Evolutionary conservation across 1,140 invertebrate species (phyloP).

Genomic region (Magallana angulata): DNA sequence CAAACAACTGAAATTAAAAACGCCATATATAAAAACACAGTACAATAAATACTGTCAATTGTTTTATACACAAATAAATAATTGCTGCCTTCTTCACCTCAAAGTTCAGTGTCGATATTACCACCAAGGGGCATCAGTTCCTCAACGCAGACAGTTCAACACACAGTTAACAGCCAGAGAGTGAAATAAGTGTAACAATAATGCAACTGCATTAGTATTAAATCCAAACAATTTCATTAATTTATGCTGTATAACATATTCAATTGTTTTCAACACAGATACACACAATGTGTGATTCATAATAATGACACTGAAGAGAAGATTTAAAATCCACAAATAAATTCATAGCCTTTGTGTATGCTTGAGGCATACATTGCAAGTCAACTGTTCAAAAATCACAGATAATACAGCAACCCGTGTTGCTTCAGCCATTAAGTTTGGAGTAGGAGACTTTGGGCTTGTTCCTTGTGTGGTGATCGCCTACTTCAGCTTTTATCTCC

Average conservation of each 20-base stretch:
- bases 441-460: constrained; percentile 66
- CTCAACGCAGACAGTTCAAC: too few species aligned
- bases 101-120: background rate
- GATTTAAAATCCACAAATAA: background rate
- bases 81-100: constrained; percentile 7
- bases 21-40: constrained; percentile 23
- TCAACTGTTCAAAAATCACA: constrained; percentile 11
- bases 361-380: background rate
- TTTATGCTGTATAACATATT: background rate
- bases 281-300: background rate
- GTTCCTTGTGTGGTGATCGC: constrained; percentile 62
- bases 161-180: too few species aligned
- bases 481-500: constrained; percentile 61
- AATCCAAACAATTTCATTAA: background rate
- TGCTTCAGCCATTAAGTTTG: constrained; percentile 52
- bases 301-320: background rate
- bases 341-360: background rate
- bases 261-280: background rate
- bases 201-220: background rate
- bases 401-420: background rate
- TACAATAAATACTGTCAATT: background rate
- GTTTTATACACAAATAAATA: constrained; percentile 18
- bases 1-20: background rate
- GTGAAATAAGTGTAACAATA: background rate
- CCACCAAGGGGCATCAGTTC: background rate